Evolutionary conservation across 2,888 invertebrate species (phyloP), one percentile per base, ranked within the genome.

Genomic region (Baronia brevicornis): DNA sequence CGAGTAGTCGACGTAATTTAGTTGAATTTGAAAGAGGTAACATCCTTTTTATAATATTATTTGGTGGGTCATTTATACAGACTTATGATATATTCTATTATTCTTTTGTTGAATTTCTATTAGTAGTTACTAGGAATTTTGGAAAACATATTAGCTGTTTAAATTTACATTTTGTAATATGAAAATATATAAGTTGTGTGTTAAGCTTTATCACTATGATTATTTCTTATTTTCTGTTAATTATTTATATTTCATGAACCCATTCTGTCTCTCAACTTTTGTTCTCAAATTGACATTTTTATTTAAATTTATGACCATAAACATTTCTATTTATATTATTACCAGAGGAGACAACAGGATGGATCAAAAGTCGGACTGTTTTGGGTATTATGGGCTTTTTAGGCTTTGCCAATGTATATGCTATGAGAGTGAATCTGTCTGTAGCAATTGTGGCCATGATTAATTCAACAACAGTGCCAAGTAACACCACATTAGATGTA

Each of bases 381-480:
- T 85, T 96, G 34, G 94, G 94, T 0, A 86, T 95, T 27, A 85
- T 95, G 82, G 94, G 94, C 7, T 96, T 96, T 60, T 82, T 95
- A 28, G 96, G 95, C 6, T 95, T 95, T 64, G 93, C 93, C 37
- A 90, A 94, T 60, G 93, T 95, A 2, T 96, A 96, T 71, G 94
- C 95, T 0, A 93, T 95, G 92, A 85, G 95, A 37, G 95, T 95
- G 0, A 95, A 95, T 69, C 85, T 97, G 15, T 96, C 96, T 1
- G 94, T 97, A 10, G 96, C 97, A 18, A 95, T 97, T 58, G 96
- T 97, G 14, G 95, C 96, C 14, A 98, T 97, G 97, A 93, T 94
- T 20, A 94, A 94, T 64, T 86, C 88, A 31, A 90, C 92, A 1
- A 87, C 88, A 1, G 87, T 89, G 0, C 60, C 80, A 27, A 88